Conservation (phyloP, 2,113 vertebrate genomes). For the Melanerpes aurifrons region DNA sequence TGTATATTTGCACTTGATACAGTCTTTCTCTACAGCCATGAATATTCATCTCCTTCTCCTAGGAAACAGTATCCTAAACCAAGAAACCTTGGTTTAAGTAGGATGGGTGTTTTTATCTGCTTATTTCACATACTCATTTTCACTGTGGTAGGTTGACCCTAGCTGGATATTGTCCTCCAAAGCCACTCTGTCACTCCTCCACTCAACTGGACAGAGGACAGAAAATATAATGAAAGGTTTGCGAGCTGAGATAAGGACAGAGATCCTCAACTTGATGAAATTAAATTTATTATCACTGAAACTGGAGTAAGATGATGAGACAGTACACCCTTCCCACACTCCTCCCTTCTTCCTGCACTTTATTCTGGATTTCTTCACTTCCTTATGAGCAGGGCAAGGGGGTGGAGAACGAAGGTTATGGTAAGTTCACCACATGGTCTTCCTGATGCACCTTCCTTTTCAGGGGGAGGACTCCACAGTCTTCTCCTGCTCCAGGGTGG, state of each 20-base stretch:
- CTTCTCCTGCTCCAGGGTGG: not conserved
- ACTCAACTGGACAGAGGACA: not conserved
- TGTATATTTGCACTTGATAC: not conserved
- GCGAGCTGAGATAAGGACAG: accelerated
- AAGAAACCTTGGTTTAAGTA: not conserved
- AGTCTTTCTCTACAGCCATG: not conserved
- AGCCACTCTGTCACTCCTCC: not conserved
- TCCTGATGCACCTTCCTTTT: not conserved
- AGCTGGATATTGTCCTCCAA: not conserved
- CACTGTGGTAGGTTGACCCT: not conserved
- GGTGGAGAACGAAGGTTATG: not conserved
- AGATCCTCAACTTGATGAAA: not conserved
- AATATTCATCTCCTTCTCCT: not conserved
- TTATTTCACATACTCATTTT: not conserved
- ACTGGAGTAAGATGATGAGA: not conserved
- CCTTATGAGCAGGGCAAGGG: not conserved
- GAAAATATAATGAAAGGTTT: not conserved
- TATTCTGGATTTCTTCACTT: not conserved
- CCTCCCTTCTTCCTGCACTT: not conserved
- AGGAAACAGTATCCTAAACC: not conserved
- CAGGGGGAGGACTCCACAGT: not conserved
- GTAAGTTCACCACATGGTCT: not conserved
- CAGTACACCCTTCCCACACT: not conserved
- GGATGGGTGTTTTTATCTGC: not conserved
- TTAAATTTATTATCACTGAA: not conserved